Percentiles rank a stretch among this genome's conserved stretches.
Conservation (phyloP, 2,113 vertebrate genomes). For the Grallaria varia region DNA sequence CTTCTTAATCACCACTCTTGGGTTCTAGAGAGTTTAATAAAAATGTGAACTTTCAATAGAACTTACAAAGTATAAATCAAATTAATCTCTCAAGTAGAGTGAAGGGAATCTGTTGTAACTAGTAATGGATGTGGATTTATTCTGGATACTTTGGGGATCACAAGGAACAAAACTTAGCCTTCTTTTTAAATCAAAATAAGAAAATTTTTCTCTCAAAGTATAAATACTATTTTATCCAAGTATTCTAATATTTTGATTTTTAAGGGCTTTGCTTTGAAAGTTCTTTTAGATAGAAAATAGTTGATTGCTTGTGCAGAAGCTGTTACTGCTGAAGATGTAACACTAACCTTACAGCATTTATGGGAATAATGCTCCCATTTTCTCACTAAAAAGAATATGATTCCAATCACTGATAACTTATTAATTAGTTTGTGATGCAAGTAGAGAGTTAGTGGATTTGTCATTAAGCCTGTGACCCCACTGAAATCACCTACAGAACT, state of each 20-base stretch:
- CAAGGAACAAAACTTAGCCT: neutral
- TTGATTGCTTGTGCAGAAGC: neutral
- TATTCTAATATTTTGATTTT: neutral
- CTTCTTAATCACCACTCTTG: neutral
- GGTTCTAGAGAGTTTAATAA: neutral
- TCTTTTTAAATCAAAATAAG: neutral
- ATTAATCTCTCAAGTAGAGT: neutral
- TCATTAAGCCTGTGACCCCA: neutral
- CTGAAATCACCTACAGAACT: neutral
- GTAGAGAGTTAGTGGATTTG: neutral
- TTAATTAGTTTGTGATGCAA: neutral
- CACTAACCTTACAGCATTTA: neutral
- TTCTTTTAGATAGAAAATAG: neutral
- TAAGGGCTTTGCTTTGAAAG: neutral
- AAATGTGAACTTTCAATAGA: neutral
- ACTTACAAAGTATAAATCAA: neutral
- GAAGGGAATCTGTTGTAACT: neutral
- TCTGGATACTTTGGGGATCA: neutral
- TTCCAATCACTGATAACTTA: neutral
- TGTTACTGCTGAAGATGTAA: neutral
- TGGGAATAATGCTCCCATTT: neutral
- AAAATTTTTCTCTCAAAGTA: neutral
- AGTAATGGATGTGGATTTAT: neutral
- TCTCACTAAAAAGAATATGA: neutral
- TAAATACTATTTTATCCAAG: neutral